Percentiles rank a stretch among this genome's conserved stretches.
Evolutionary conservation across 2,797 vertebrate genomes (phyloP).

Genomic region (Lutjanus campechanus): DNA sequence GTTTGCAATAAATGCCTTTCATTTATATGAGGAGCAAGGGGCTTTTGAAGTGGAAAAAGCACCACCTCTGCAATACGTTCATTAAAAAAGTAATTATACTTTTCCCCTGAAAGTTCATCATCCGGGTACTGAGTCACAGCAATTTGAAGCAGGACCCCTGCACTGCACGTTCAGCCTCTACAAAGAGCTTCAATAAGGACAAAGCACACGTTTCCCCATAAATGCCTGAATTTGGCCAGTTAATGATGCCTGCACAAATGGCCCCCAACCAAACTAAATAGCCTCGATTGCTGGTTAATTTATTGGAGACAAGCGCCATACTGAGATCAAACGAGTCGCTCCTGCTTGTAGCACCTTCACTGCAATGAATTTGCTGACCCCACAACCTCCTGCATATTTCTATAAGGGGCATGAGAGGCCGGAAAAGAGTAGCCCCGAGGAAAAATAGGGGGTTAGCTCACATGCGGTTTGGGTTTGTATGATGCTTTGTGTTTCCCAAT

Average conservation of each 20-base stretch:
- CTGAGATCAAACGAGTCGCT: slow-evolving; percentile 83
- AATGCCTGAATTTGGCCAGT: slow-evolving; percentile 82
- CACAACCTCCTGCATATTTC: slow-evolving; percentile 79
- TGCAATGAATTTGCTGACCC: slow-evolving; percentile 84
- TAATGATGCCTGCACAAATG: slow-evolving; percentile 84
- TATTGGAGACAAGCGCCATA: slow-evolving; percentile 83
- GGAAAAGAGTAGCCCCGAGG: slow-evolving; percentile 67
- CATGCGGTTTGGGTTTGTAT: slow-evolving; percentile 85
- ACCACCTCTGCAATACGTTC: slow-evolving; percentile 76
- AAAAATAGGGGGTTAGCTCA: slow-evolving; percentile 54
- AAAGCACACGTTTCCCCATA: slow-evolving; percentile 81
- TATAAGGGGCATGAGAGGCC: slow-evolving; percentile 74
- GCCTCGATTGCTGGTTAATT: slow-evolving; percentile 84
- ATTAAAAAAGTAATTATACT: slow-evolving; percentile 80
- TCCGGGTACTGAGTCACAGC: slow-evolving; percentile 67
- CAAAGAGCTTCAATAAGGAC: slow-evolving; percentile 78
- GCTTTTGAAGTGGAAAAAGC: slow-evolving; percentile 83
- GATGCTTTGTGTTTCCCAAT: slow-evolving; percentile 67
- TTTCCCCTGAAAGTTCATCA: slow-evolving; percentile 80
- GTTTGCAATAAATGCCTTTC: slow-evolving; percentile 80
- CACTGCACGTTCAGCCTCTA: slow-evolving; percentile 72
- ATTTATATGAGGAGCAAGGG: slow-evolving; percentile 73
- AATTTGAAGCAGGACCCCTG: slow-evolving; percentile 77
- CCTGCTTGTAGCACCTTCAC: slow-evolving; percentile 81
- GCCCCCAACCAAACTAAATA: slow-evolving; percentile 81